Conservation (phyloP, 2,888 invertebrate species). For the Acanthopleura granulata region DNA sequence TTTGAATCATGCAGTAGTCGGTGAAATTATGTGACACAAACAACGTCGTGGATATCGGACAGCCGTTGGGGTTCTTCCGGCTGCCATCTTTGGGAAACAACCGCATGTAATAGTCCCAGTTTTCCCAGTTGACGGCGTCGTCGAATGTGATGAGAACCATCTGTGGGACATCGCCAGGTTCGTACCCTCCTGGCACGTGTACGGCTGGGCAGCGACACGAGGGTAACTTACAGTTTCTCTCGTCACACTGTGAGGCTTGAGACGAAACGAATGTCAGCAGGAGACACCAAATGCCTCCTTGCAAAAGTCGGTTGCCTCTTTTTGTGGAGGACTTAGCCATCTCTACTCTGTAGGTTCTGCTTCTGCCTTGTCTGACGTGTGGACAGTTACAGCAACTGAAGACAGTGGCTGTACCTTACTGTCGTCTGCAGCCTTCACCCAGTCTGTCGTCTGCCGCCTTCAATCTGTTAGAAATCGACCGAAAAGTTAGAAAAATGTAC, state of each 20-base stretch:
- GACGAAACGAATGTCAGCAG: background rate
- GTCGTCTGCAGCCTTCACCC: conserved; percentile 16
- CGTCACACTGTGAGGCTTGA: conserved; percentile 14
- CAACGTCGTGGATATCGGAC: conserved; percentile 89
- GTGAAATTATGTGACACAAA: conserved; percentile 99
- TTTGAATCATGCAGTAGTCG: conserved; percentile 86
- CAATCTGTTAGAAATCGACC: background rate
- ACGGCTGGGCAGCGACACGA: conserved; percentile 21
- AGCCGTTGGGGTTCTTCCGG: conserved; percentile 76
- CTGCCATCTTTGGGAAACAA: conserved; percentile 39
- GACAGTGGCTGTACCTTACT: background rate
- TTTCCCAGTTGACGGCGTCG: conserved; percentile 34
- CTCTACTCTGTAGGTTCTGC: too few relatives aligned
- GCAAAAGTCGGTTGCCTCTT: too few relatives aligned
- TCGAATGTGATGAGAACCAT: conserved; percentile 37
- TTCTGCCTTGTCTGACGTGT: too few relatives aligned
- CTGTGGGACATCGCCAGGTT: conserved; percentile 29
- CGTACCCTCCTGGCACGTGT: conserved; percentile 24
- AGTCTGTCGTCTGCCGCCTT: background rate
- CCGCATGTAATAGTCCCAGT: conserved; percentile 22
- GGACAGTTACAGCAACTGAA: too few relatives aligned
- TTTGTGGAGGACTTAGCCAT: too few relatives aligned
- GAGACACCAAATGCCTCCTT: background rate
- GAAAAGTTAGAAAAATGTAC: too few relatives aligned
- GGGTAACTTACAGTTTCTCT: conserved; percentile 19